phyloP scores from a whole-genome alignment of 2,113 vertebrate genomes.

The Poicephalus gulielmi region DNA sequence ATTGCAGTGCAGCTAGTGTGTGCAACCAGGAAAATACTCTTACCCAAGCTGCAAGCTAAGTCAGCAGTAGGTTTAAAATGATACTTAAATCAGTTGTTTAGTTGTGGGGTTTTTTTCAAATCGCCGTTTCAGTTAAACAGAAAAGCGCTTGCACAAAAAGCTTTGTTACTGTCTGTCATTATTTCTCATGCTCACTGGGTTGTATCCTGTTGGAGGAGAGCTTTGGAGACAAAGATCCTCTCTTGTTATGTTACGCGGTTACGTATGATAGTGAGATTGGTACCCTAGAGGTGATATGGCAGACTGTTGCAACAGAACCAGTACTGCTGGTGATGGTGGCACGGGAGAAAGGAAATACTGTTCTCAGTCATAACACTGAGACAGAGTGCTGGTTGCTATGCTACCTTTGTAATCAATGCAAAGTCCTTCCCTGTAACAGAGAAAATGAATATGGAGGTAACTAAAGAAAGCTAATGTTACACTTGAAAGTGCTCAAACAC shows the following conservation, averaged over 20 bases:
- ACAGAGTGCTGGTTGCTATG: not conserved
- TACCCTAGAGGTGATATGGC: no score
- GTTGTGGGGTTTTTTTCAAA: not conserved
- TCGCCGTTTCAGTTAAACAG: not conserved
- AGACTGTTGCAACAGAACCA: not conserved
- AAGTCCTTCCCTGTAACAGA: not conserved
- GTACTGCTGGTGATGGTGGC: not conserved
- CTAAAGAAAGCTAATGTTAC: not conserved
- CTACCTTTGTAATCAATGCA: not conserved
- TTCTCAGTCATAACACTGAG: not conserved
- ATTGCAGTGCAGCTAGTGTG: accelerated
- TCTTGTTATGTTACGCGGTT: not conserved
- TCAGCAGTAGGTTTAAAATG: not conserved
- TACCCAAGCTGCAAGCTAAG: not conserved
- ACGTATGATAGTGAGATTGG: not conserved
- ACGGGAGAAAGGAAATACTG: not conserved
- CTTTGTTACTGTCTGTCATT: not conserved
- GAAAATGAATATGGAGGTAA: not conserved
- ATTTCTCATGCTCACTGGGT: not conserved
- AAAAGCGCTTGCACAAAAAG: not conserved
- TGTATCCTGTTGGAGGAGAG: not conserved
- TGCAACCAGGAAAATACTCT: not conserved
- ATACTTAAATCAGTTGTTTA: not conserved
- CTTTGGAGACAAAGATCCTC: not conserved
- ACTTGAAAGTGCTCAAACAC: not conserved